phyloP scores from a whole-genome alignment of 2,113 vertebrate genomes.

The Gambusia holbrooki region DNA sequence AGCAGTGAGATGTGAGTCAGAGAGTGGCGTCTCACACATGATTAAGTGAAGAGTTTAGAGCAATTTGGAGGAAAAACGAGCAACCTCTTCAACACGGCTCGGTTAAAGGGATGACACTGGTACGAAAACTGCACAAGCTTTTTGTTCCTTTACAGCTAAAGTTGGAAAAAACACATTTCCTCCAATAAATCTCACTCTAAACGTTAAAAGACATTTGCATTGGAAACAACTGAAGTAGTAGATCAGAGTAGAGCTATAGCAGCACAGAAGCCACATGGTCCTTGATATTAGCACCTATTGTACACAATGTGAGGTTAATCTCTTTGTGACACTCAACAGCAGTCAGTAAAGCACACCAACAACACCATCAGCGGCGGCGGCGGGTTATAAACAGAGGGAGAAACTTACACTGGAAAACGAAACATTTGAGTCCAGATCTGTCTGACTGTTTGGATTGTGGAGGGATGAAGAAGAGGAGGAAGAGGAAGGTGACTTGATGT shows the following conservation, averaged over 20 bases:
- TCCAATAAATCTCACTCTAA: slow-evolving; percentile 23
- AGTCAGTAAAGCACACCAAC: slow-evolving; percentile 66
- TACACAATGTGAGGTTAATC: slow-evolving; percentile 58
- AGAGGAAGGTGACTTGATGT: slow-evolving; percentile 87
- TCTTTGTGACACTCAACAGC: slow-evolving; percentile 61
- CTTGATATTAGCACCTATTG: slow-evolving; percentile 61
- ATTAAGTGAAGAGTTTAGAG: slow-evolving; percentile 43
- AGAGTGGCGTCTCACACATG: slow-evolving; percentile 45
- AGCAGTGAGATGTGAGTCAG: slow-evolving; percentile 51
- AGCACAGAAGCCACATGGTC: slow-evolving; percentile 61
- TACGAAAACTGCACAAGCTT: slow-evolving; percentile 54
- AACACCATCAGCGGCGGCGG: slow-evolving; percentile 65
- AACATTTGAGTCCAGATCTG: slow-evolving; percentile 94
- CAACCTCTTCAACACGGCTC: slow-evolving; percentile 19
- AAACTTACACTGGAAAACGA: slow-evolving; percentile 97
- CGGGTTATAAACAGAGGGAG: slow-evolving; percentile 73
- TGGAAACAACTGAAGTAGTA: slow-evolving; percentile 29
- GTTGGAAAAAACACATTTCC: slow-evolving; percentile 23
- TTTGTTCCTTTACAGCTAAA: slow-evolving; percentile 40
- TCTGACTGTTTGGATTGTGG: slow-evolving; percentile 88
- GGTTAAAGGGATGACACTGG: slow-evolving; percentile 31
- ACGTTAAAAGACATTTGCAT: slow-evolving; percentile 50
- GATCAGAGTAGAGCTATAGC: slow-evolving; percentile 45
- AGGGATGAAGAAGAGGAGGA: slow-evolving; percentile 85
- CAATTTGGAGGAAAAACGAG: slow-evolving; percentile 35